Percentiles rank a stretch among this genome's conserved stretches.
Evolutionary conservation across 2,113 vertebrate species (phyloP).

Genomic region (Epinephelus lanceolatus): DNA sequence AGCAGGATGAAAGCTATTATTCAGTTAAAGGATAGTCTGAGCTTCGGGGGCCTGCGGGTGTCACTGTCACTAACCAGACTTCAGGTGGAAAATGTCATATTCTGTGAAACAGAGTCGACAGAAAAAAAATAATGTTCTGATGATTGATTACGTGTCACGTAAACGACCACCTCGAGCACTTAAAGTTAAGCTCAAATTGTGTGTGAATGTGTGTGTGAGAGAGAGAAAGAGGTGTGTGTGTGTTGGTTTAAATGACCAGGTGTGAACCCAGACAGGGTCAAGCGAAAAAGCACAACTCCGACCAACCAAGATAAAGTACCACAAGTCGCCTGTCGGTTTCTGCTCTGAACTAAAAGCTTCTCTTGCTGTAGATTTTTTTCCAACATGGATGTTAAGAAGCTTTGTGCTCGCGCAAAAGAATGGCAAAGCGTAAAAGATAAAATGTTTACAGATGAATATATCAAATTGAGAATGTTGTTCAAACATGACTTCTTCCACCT

Average conservation of each 20-base stretch:
- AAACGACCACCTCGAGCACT: constrained; percentile 58
- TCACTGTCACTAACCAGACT: neutral
- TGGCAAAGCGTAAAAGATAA: constrained; percentile 30
- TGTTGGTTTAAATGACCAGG: constrained; percentile 15
- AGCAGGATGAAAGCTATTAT: constrained; percentile 10
- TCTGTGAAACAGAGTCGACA: neutral
- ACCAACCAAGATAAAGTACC: constrained; percentile 54
- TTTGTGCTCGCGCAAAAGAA: constrained; percentile 21
- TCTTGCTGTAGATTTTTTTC: constrained; percentile 39
- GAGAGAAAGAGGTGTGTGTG: neutral
- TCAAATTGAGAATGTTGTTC: constrained; percentile 68
- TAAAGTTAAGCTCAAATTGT: constrained; percentile 26
- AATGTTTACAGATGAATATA: constrained; percentile 76
- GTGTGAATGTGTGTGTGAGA: constrained; percentile 8
- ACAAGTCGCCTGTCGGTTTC: constrained; percentile 59
- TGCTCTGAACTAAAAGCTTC: constrained; percentile 45
- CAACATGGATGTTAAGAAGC: constrained; percentile 29
- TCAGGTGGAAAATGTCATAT: constrained; percentile 17
- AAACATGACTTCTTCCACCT: constrained; percentile 73
- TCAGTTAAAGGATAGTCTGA: neutral
- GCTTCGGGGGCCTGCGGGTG: constrained; percentile 5
- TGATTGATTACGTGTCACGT: neutral
- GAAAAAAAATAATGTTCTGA: constrained; percentile 6
- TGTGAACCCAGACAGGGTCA: constrained; percentile 42
- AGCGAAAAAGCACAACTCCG: constrained; percentile 66